Percentiles rank a stretch among this genome's conserved stretches.
Evolutionary conservation across 2,888 invertebrate species (phyloP).

Genomic region (Leucania comma): DNA sequence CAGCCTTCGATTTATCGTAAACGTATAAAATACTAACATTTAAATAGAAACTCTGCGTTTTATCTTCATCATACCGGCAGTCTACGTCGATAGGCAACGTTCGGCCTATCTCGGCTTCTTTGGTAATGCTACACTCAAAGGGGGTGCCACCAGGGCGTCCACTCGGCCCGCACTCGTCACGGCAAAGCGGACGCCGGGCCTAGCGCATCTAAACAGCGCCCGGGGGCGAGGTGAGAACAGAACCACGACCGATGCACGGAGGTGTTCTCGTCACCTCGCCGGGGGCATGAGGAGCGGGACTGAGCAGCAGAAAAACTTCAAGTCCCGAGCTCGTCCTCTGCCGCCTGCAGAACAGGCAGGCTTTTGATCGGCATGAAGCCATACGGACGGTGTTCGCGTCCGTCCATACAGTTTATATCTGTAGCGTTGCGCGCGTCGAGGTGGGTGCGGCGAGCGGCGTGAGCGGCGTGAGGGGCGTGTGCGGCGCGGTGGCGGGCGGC

Average conservation of each 20-base stretch:
- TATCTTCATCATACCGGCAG: slow-evolving; percentile 75
- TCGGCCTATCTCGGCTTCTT: slow-evolving; percentile 76
- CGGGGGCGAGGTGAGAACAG: slow-evolving; percentile 50
- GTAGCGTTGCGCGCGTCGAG: slow-evolving; percentile 77
- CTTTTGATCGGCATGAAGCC: slow-evolving; percentile 36
- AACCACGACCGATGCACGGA: slow-evolving; percentile 30
- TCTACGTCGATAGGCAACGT: slow-evolving; percentile 59
- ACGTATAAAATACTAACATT: slow-evolving; percentile 76
- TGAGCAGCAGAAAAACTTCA: slow-evolving; percentile 20
- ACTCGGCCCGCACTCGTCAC: slow-evolving; percentile 35
- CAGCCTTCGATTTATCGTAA: slow-evolving; percentile 82
- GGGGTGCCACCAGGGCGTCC: slow-evolving; percentile 62
- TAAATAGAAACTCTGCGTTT: slow-evolving; percentile 81
- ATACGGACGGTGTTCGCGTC: slow-evolving; percentile 20
- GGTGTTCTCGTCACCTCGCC: slow-evolving; percentile 22
- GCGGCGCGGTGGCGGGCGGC: slow-evolving; percentile 79
- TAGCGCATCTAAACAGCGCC: slow-evolving; percentile 71
- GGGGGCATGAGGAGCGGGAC: slow-evolving; percentile 15
- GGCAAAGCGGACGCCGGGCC: slow-evolving; percentile 58
- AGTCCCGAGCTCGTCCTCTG: slow-evolving; percentile 15
- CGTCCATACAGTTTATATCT: slow-evolving; percentile 74
- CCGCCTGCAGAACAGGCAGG: slow-evolving; percentile 7
- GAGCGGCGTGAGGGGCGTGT: slow-evolving; percentile 81
- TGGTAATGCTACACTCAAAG: slow-evolving; percentile 75
- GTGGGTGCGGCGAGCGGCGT: slow-evolving; percentile 67